A percentile compares a stretch with the other conserved stretches of the same genome.
These are phyloP conservation scores for Caenorhabditis wallacei DNA, from an alignment of 2,888 invertebrate species.

Conservation along the genomic window DNA sequence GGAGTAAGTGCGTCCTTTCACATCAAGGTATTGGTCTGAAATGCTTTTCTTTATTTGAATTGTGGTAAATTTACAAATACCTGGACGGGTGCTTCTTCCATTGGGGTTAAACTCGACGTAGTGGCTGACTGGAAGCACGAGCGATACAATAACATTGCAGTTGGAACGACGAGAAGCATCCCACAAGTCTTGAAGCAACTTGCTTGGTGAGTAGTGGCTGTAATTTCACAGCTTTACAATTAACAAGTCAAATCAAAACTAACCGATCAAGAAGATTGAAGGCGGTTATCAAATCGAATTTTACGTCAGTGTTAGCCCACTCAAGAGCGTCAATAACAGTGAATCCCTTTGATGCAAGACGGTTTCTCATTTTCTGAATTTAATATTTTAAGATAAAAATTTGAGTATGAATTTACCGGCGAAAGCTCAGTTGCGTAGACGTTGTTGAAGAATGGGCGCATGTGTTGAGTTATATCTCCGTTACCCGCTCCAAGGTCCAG, in stretches of 20 bases:
- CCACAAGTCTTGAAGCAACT: slow-evolving; percentile 89
- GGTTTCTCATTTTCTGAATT: slow-evolving; percentile 90
- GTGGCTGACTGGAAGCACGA: slow-evolving; percentile 94
- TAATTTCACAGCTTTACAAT: neutral
- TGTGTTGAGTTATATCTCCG: slow-evolving; percentile 92
- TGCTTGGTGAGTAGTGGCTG: slow-evolving; percentile 90
- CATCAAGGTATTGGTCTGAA: slow-evolving; percentile 83
- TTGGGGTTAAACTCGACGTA: slow-evolving; percentile 89
- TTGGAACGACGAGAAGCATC: slow-evolving; percentile 87
- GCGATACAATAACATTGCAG: slow-evolving; percentile 87
- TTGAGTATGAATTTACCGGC: slow-evolving; percentile 84
- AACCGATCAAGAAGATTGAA: slow-evolving; percentile 93
- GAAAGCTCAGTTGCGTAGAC: slow-evolving; percentile 95
- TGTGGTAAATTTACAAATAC: slow-evolving; percentile 55
- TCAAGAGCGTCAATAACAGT: slow-evolving; percentile 86
- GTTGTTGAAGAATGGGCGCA: slow-evolving; percentile 88
- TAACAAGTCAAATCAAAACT: too few relatives aligned
- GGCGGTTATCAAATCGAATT: slow-evolving; percentile 89
- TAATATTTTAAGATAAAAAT: too few relatives aligned
- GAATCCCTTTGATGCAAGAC: slow-evolving; percentile 89
- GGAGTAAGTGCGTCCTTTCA: slow-evolving; percentile 84
- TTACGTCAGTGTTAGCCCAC: slow-evolving; percentile 70
- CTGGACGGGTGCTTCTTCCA: slow-evolving; percentile 64
- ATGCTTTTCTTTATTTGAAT: too few relatives aligned
- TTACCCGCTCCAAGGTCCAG: slow-evolving; percentile 97